Evolutionary conservation across 2,113 vertebrate species (phyloP), one percentile per base, ranked within the genome.

Genomic region (Syngnathus typhle): DNA sequence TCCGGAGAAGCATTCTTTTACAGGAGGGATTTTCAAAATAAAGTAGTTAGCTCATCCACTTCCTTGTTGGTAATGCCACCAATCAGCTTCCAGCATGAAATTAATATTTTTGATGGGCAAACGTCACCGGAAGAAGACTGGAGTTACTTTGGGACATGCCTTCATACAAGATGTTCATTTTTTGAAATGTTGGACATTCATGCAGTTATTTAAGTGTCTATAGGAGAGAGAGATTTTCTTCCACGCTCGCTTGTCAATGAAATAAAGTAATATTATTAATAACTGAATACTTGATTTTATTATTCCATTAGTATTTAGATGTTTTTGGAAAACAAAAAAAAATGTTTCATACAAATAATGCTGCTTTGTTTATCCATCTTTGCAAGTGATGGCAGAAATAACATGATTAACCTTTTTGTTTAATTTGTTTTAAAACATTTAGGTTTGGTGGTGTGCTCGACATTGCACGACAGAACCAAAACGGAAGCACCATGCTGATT

Each of bases 241-340:
- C 78, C 73, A 27, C 85, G 87, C 86, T 88, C 69, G 74, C 76
- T 79, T 88, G 84, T 89, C 87, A 87, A 88, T 91, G 81, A 80
- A 92, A 91, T 91, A 91, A 92, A 92, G 75, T 84, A 63, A 84
- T 87, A 81, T 80, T 88, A 84, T 86, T 63, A 73, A 68, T 67
- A 18, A 68, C 47, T 80, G 62, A 58, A 58, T n/a, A 58, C 12
- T 12, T 43, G 41, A 43, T 3, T 43, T 43, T 3, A 9, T 43
- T 9, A 43, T 11, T 11, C 12, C 41, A 43, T 43, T 12, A 43
- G 41, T 16, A 58, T 58, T 27, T 58, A 7, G n/a, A 32, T 58
- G 27, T 23, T 58, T 58, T 58, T 21, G 27, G n/a, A 56, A n/a
- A 59, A 36, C 6, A 32, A 12, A 6, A 3, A n/a, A 21, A 32